Percentiles rank a stretch among this genome's conserved stretches.
These are phyloP conservation scores for Columbina picui DNA, from an alignment of 2,113 vertebrate genomes.

Conservation along the genomic window DNA sequence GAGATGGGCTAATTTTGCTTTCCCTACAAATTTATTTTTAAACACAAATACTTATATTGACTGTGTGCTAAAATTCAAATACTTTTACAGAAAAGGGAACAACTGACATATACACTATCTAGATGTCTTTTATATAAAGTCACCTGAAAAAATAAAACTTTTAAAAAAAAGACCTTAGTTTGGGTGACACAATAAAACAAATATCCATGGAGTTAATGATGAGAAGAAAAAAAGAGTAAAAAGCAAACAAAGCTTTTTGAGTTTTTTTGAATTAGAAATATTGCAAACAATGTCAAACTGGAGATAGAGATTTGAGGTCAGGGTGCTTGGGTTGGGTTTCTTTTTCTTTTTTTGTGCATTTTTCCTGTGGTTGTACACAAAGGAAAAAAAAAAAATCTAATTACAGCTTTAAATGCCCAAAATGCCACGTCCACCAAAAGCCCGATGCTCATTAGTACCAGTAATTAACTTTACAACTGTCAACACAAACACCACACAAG, in stretches of 20 bases:
- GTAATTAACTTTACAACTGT: slow-evolving; percentile 92
- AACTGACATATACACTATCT: fast-evolving
- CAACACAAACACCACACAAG: slow-evolving; percentile 82
- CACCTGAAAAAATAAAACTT: background rate
- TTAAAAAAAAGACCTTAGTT: background rate
- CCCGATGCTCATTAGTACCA: slow-evolving; percentile 87
- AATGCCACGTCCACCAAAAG: slow-evolving; percentile 87
- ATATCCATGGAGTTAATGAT: slow-evolving; percentile 45
- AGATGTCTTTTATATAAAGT: background rate
- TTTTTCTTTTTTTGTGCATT: slow-evolving; percentile 26
- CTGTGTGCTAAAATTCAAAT: background rate
- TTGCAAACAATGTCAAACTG: slow-evolving; percentile 54
- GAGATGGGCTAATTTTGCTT: background rate
- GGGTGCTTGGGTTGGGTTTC: background rate
- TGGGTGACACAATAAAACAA: slow-evolving; percentile 15
- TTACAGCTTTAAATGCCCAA: slow-evolving; percentile 87
- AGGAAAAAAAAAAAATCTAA: slow-evolving; percentile 72
- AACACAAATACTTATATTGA: background rate
- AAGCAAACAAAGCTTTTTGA: slow-evolving; percentile 54
- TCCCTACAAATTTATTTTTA: background rate
- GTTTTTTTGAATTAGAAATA: slow-evolving; percentile 64
- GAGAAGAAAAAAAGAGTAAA: slow-evolving; percentile 44
- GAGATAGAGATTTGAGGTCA: slow-evolving; percentile 36
- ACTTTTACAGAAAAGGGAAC: background rate
- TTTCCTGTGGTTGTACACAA: slow-evolving; percentile 61